These are phyloP conservation scores for Hemibagrus wyckioides DNA, from an alignment of 2,113 vertebrate species.

Conservation along the genomic window DNA sequence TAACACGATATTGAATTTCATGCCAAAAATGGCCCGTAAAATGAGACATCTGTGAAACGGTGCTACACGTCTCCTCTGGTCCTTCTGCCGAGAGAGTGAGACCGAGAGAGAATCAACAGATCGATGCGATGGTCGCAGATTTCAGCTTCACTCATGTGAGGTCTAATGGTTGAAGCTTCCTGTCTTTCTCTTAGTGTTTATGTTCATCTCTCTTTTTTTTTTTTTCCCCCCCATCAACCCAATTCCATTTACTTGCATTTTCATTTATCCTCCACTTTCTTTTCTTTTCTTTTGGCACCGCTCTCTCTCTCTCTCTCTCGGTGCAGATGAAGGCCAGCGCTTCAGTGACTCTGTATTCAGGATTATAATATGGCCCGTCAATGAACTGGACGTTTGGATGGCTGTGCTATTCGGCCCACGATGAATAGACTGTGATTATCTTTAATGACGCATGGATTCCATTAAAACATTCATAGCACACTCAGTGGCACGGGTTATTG, in stretches of 20 bases:
- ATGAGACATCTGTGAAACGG: slow-evolving; percentile 31
- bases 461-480: slow-evolving; percentile 50
- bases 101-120: background rate
- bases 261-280: background rate
- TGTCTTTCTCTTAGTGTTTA: background rate
- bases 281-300: background rate
- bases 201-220: background rate
- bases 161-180: slow-evolving; percentile 5
- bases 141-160: background rate
- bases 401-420: slow-evolving; percentile 15
- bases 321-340: background rate
- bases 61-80: background rate
- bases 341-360: slow-evolving; percentile 21
- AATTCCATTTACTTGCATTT: background rate
- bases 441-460: slow-evolving; percentile 54
- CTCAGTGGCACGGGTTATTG: slow-evolving; percentile 35
- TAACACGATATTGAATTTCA: slow-evolving; percentile 23
- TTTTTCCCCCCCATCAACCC: background rate
- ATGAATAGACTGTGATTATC: slow-evolving; percentile 50
- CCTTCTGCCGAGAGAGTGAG: background rate
- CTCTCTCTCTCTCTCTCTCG: background rate
- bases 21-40: slow-evolving; percentile 22
- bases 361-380: slow-evolving; percentile 17
- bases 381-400: slow-evolving; percentile 29
- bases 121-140: background rate